phyloP scores from a whole-genome alignment of 2,888 invertebrate genomes.

The Eupithecia exiguata region DNA sequence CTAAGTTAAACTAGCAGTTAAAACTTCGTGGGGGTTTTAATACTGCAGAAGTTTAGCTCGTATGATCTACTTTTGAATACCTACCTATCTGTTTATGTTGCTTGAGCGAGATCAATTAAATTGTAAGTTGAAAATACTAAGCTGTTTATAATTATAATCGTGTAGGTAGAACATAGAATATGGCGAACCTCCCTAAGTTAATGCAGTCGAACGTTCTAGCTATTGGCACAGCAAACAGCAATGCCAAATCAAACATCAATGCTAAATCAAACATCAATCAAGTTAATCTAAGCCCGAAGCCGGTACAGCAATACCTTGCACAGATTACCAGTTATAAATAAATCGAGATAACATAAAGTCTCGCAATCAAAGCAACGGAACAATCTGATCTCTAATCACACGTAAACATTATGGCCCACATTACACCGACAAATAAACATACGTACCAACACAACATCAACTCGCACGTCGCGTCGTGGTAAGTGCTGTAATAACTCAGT shows the following conservation, averaged over 20 bases:
- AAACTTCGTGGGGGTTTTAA: slow-evolving; percentile 18
- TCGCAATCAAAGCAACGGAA: slow-evolving; percentile 61
- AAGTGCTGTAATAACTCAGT: slow-evolving; percentile 68
- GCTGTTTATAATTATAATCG: no score
- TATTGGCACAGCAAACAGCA: slow-evolving; percentile 13
- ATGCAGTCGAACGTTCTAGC: neutral
- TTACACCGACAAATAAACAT: slow-evolving; percentile 67
- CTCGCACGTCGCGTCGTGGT: slow-evolving; percentile 56
- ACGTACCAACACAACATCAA: slow-evolving; percentile 45
- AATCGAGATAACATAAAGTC: slow-evolving; percentile 49
- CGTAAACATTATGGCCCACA: slow-evolving; percentile 73
- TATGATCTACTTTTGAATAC: slow-evolving; percentile 7
- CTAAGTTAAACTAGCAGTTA: slow-evolving; percentile 17
- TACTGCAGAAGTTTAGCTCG: slow-evolving; percentile 7
- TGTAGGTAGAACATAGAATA: no score
- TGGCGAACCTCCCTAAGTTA: neutral
- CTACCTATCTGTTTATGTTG: neutral
- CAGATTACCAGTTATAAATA: slow-evolving; percentile 33
- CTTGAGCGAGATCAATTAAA: no score
- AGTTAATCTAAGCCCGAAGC: slow-evolving; percentile 15
- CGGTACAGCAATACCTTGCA: slow-evolving; percentile 3
- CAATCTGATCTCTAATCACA: slow-evolving; percentile 64
- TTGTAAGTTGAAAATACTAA: no score
- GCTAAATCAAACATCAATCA: slow-evolving; percentile 11
- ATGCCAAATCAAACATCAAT: slow-evolving; percentile 11